Evolutionary conservation across 2,113 vertebrate genomes (phyloP).

Genomic region (Triplophysa tibetana): DNA sequence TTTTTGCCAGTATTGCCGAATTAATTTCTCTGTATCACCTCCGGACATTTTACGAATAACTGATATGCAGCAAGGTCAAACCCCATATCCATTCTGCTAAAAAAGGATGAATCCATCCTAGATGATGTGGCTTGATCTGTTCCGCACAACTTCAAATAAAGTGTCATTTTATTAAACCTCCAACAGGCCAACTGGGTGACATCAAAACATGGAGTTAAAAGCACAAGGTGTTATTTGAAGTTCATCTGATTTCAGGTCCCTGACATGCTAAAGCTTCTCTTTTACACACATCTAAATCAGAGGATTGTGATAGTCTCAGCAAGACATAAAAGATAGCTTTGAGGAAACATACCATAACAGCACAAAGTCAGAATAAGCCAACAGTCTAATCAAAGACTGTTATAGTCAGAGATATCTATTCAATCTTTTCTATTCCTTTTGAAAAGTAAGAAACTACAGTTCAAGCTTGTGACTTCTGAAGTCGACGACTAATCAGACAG

Average conservation of each 20-base stretch:
- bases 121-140: not conserved
- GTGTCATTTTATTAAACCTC: conserved; percentile 22
- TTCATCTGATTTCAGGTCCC: not conserved
- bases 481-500: conserved; percentile 3
- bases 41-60: not conserved
- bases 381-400: conserved; percentile 13
- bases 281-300: conserved; percentile 14
- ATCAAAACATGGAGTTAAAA: conserved; percentile 29
- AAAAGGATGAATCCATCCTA: not conserved
- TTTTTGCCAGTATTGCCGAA: too few species aligned
- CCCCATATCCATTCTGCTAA: not conserved
- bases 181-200: not conserved
- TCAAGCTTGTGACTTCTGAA: not conserved
- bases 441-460: not conserved
- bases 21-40: too few species aligned
- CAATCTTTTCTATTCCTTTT: not conserved
- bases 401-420: conserved; percentile 8
- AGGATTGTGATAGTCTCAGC: conserved; percentile 3
- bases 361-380: conserved; percentile 4
- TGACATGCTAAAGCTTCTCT: conserved; percentile 2
- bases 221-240: conserved; percentile 17
- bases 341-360: conserved; percentile 25
- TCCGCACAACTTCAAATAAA: conserved; percentile 1
- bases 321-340: conserved; percentile 41
- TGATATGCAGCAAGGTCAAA: not conserved